A percentile compares a stretch with the other conserved stretches of the same genome.
These are phyloP conservation scores for Hydra vulgaris DNA, from an alignment of 30 jellyfish, hydroid and myxozoan genomes.

Conservation along the genomic window DNA sequence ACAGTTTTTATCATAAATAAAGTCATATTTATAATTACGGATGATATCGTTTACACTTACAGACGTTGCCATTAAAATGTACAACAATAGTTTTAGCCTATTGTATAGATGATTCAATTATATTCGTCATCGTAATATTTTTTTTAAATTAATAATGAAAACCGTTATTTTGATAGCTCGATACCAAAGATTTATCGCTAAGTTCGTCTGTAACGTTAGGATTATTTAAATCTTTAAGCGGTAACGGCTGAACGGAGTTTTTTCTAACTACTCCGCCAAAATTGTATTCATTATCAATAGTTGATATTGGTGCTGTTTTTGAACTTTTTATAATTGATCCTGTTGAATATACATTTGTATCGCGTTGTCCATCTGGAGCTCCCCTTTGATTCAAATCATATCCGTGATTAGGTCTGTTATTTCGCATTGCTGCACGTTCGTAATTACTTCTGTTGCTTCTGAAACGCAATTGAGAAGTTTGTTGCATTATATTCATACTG, in stretches of 20 bases:
- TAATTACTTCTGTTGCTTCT: conserved; percentile 4
- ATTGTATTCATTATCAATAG: neutral
- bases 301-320: neutral
- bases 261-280: neutral
- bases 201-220: neutral
- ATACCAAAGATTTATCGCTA: neutral
- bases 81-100: too few species aligned
- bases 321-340: neutral
- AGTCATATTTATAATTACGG: too few species aligned
- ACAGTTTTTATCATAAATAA: too few species aligned
- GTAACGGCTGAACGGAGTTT: neutral
- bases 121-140: neutral
- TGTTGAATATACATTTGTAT: neutral
- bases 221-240: neutral
- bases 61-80: too few species aligned
- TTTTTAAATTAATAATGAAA: neutral
- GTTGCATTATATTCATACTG: conserved; percentile 16
- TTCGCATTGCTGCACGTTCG: conserved; percentile 21
- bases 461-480: neutral
- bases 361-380: conserved; percentile 17
- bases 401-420: conserved; percentile 17
- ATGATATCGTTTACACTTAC: too few species aligned
- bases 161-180: neutral
- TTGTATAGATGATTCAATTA: too few species aligned
- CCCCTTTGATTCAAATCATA: conserved; percentile 24